Base-by-base conservation (phyloP, 2,888 invertebrate species). In the Lasioglossum lativentre region DNA sequence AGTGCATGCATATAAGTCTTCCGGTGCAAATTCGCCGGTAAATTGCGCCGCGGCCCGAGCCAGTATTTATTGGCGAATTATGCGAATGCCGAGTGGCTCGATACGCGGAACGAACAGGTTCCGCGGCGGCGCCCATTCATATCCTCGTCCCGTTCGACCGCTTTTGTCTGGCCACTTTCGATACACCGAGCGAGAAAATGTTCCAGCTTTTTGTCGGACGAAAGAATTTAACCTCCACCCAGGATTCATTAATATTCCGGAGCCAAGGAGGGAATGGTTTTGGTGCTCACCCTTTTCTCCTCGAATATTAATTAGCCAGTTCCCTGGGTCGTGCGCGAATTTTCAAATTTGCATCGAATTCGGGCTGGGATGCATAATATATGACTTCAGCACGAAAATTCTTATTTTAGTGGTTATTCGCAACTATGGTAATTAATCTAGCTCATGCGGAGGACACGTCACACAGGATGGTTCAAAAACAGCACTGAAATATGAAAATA, bases 61-160 rank as follows among this genome's bases (percentile, higher is more conserved):
- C 72, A 77, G 87, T 89, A 89, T 89, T 89, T 89, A 89, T 86
- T 73, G 84, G 83, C 70, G 74, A 89, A 89, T 89, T 89, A 89
- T 89, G 83, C 89, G 86, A 83, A 76, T 66, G 77, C 82, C 66
- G 75, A 66, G 59, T 59, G 70, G 73, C 80, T 82, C 87, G 87
- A 88, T 88, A 89, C 71, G 74, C 80, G 63, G 80, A 85, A 82
- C 74, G 82, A 59, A 82, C 75, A 59, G 45, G n/a, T 75, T 74
- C 83, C 63, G 73, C 83, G 38, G 30, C 70, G 45, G 56, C 34
- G 23, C 27, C 70, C 73, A 81, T 84, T 86, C 78, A 75, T 89
- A 84, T 75, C 30, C 45, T 27, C 59, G 63, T 59, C 71, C 47
- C 40, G n/a, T 30, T 77, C 68, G 75, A 59, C 66, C 40, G 76